Base-by-base conservation (phyloP, 2,888 invertebrate genomes). In the Eupithecia centaureata region DNA sequence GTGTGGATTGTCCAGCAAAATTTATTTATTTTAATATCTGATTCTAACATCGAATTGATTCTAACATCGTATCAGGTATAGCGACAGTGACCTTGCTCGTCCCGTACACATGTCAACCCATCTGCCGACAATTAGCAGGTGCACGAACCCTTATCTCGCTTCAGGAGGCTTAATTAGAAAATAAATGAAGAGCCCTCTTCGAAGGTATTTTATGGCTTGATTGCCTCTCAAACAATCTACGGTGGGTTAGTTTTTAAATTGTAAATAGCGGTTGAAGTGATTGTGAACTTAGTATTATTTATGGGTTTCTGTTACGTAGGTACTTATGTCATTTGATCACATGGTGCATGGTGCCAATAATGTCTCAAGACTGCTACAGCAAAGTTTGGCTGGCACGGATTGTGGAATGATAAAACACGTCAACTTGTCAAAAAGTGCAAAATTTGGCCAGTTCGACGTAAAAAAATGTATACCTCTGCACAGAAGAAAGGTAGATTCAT, bases 71-170 rank as follows among this genome's bases (percentile, higher is more conserved):
- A 47, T 1, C 12, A 47, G 47, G 10, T 3, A 22, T 47, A 22
- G n/a, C n/a, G 47, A 22, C 22, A 47, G n/a, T 56, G 35, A 61
- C 61, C 63, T 69, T 63, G 62, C 27, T n/a, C 13, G 52, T n/a
- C 2, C 27, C 1, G 22, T 47, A 38, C 65, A 63, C 56, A 65
- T 62, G 65, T 47, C 63, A 38, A 13, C 30, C 63, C 69, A 69
- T 66, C 69, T 70, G 69, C 66, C 61, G 15, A 25, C 61, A 70
- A 66, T 70, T 66, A 70, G 69, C 69, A 70, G 69, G 69, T 70
- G 69, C 56, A 22, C 42, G 18, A 27, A 59, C 57, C 63, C 63
- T 63, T 57, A 12, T 67, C 63, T 60, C 54, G 12, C 63, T 60
- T 47, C 30, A 47, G 33, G 59, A 32, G 38, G 27, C 60, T 61